phyloP scores from a whole-genome alignment of 2,113 vertebrate species.

The Crotalus horridus region DNA sequence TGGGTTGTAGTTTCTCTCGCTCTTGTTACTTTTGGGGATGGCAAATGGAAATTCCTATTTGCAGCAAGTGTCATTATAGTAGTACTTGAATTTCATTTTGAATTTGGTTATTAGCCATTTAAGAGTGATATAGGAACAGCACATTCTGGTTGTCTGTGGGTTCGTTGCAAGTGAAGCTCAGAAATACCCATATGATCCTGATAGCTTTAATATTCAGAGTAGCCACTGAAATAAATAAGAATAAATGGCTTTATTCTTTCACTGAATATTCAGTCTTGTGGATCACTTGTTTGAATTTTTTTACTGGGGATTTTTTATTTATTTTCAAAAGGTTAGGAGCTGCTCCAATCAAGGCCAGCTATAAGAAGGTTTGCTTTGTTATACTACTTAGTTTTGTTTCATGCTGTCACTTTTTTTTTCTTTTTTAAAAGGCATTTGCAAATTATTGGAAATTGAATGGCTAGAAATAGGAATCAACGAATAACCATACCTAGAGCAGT shows the following conservation, averaged over 20 bases:
- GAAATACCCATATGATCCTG: background rate
- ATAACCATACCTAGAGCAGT: background rate
- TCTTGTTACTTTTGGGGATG: background rate
- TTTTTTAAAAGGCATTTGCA: slow-evolving; percentile 26
- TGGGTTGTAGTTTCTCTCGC: background rate
- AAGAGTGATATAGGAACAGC: background rate
- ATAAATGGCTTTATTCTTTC: background rate
- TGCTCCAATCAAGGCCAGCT: background rate
- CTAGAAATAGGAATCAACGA: slow-evolving; percentile 19
- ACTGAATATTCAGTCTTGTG: background rate
- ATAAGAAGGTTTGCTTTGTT: background rate
- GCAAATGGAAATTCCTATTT: background rate
- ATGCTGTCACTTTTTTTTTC: background rate
- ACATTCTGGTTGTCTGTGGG: background rate
- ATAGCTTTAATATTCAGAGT: background rate
- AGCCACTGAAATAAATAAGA: background rate
- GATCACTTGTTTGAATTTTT: background rate
- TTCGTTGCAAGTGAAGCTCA: background rate
- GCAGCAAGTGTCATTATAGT: background rate
- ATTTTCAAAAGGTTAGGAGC: background rate
- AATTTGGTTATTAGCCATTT: background rate
- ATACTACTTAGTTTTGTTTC: background rate
- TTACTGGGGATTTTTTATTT: background rate
- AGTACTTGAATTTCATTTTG: background rate
- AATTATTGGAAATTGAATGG: slow-evolving; percentile 32